A percentile compares a stretch with the other conserved stretches of the same genome.
These are phyloP conservation scores for Aphidoletes aphidimyza DNA, from an alignment of 2,888 invertebrate species.

Conservation along the genomic window DNA sequence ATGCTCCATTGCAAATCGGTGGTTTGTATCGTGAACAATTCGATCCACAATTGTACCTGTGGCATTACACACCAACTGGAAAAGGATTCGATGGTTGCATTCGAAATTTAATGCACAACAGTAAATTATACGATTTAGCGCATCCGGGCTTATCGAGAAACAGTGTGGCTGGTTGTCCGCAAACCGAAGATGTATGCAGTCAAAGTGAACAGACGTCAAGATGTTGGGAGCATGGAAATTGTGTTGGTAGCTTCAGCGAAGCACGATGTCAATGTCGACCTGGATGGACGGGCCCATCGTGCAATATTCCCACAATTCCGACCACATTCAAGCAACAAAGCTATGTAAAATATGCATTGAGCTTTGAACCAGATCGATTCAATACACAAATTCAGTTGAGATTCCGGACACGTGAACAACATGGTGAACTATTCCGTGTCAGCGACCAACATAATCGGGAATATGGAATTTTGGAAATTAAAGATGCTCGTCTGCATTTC, in stretches of 20 bases:
- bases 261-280: slow-evolving; percentile 94
- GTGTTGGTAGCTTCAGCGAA: slow-evolving; percentile 89
- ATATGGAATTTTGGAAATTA: slow-evolving; percentile 91
- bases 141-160: slow-evolving; percentile 89
- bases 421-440: slow-evolving; percentile 92
- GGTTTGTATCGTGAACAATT: slow-evolving; percentile 91
- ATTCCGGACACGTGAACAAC: slow-evolving; percentile 92
- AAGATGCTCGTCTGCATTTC: slow-evolving; percentile 89
- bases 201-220: slow-evolving; percentile 85
- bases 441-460: slow-evolving; percentile 94
- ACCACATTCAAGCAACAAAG: slow-evolving; percentile 94
- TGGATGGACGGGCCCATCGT: slow-evolving; percentile 93
- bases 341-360: slow-evolving; percentile 95
- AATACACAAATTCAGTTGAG: slow-evolving; percentile 92
- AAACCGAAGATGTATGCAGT: slow-evolving; percentile 92
- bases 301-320: slow-evolving; percentile 85
- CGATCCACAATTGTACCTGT: slow-evolving; percentile 87
- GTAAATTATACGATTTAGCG: slow-evolving; percentile 93
- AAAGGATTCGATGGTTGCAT: slow-evolving; percentile 97
- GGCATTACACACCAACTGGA: slow-evolving; percentile 90
- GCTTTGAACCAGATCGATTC: slow-evolving; percentile 92
- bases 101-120: slow-evolving; percentile 94
- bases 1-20: slow-evolving; percentile 94
- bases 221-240: slow-evolving; percentile 94
- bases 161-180: slow-evolving; percentile 90